Conservation (phyloP, 2,888 invertebrate species). For the Sabellastarte sp. region DNA sequence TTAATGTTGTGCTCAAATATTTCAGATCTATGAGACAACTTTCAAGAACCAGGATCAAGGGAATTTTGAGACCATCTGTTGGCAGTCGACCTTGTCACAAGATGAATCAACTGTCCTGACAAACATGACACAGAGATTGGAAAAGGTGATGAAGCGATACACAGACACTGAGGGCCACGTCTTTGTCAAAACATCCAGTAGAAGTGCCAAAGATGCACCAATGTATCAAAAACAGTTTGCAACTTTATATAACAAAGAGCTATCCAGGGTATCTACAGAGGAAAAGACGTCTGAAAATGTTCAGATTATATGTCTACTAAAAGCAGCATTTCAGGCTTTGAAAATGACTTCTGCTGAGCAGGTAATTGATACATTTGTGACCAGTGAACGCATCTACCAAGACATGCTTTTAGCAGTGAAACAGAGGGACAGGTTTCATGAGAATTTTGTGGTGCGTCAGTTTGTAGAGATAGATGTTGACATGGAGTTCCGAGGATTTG, state of each 20-base stretch:
- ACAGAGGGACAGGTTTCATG: conserved; percentile 32
- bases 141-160: not conserved
- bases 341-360: conserved; percentile 33
- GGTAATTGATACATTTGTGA: conserved; percentile 39
- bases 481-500: conserved; percentile 48
- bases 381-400: conserved; percentile 46
- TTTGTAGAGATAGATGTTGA: conserved; percentile 44
- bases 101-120: not conserved
- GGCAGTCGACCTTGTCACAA: not conserved
- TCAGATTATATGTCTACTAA: conserved; percentile 38
- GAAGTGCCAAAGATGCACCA: conserved; percentile 48
- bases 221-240: conserved; percentile 35
- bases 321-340: conserved; percentile 38
- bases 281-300: conserved; percentile 32
- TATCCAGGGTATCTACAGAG: not conserved
- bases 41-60: not conserved
- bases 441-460: conserved; percentile 42
- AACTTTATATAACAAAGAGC: conserved; percentile 25
- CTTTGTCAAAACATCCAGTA: conserved; percentile 41
- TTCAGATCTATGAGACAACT: conserved; percentile 2
- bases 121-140: not conserved
- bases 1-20: no score
- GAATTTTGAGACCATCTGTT: not conserved
- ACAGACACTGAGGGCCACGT: not conserved
- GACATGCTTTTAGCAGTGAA: conserved; percentile 41